Conservation (phyloP, 2,113 vertebrate species). For the Orthonyx spaldingii region DNA sequence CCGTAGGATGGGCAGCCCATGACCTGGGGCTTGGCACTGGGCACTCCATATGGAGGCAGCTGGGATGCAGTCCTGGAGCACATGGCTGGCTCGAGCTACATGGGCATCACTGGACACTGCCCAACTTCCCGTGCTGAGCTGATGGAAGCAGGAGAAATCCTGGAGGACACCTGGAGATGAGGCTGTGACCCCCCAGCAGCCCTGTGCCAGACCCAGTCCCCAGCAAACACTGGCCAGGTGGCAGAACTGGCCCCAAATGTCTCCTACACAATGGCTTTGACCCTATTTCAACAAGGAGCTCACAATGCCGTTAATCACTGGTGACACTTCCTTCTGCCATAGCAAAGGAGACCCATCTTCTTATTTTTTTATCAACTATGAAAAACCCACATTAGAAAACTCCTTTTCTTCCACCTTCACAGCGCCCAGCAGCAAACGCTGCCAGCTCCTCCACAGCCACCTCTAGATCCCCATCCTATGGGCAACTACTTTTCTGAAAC, state of each 20-base stretch:
- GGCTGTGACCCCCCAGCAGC: not conserved
- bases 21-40: rapidly evolving
- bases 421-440: not conserved
- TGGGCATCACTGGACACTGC: not conserved
- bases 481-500: not conserved
- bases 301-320: not conserved
- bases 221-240: not conserved
- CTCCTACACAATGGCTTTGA: not conserved
- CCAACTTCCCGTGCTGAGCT: not conserved
- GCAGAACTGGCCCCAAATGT: not conserved
- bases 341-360: not conserved
- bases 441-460: not conserved
- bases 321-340: not conserved
- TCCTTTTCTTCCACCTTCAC: not conserved
- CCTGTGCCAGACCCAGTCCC: not conserved
- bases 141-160: not conserved
- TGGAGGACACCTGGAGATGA: not conserved
- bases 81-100: rapidly evolving
- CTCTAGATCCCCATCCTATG: not conserved
- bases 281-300: not conserved
- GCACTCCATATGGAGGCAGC: rapidly evolving
- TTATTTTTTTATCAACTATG: not conserved
- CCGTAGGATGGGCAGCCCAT: rapidly evolving
- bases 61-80: rapidly evolving
- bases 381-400: not conserved